Conservation (phyloP, 2,888 invertebrate genomes). For the Parnassius smintheus region DNA sequence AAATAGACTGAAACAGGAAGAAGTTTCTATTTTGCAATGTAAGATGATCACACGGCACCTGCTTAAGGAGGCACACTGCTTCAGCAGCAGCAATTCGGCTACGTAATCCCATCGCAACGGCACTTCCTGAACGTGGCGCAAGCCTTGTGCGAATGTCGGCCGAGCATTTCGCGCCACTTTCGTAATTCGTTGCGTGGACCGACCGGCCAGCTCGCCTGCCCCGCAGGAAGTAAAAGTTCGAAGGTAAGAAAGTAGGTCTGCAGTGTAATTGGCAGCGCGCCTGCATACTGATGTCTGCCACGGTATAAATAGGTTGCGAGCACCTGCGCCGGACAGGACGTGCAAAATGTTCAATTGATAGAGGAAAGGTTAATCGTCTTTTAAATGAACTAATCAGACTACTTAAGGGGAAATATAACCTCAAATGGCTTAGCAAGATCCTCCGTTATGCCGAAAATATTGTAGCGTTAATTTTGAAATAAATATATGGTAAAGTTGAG, state of each 20-base stretch:
- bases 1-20: too few relatives aligned
- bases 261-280: slow-evolving; percentile 76
- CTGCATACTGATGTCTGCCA: slow-evolving; percentile 72
- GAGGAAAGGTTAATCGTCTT: slow-evolving; percentile 24
- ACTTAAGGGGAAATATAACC: background rate
- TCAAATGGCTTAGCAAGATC: too few relatives aligned
- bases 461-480: too few relatives aligned
- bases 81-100: slow-evolving; percentile 40
- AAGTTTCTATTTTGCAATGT: slow-evolving; percentile 30
- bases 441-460: too few relatives aligned
- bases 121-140: slow-evolving; percentile 81
- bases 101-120: slow-evolving; percentile 76
- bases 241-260: slow-evolving; percentile 82
- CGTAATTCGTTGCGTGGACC: slow-evolving; percentile 79
- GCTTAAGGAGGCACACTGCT: slow-evolving; percentile 35
- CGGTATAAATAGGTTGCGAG: slow-evolving; percentile 62
- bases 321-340: slow-evolving; percentile 51
- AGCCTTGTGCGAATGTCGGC: slow-evolving; percentile 79
- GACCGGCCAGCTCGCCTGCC: slow-evolving; percentile 73
- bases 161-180: slow-evolving; percentile 81
- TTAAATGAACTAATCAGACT: slow-evolving; percentile 18
- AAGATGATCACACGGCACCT: slow-evolving; percentile 56
- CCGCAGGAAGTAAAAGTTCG: slow-evolving; percentile 82
- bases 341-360: slow-evolving; percentile 30
- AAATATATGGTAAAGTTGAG: too few relatives aligned